These are phyloP conservation scores for Mus minutoides DNA, from an alignment of 2,797 vertebrate genomes.

Conservation along the genomic window DNA sequence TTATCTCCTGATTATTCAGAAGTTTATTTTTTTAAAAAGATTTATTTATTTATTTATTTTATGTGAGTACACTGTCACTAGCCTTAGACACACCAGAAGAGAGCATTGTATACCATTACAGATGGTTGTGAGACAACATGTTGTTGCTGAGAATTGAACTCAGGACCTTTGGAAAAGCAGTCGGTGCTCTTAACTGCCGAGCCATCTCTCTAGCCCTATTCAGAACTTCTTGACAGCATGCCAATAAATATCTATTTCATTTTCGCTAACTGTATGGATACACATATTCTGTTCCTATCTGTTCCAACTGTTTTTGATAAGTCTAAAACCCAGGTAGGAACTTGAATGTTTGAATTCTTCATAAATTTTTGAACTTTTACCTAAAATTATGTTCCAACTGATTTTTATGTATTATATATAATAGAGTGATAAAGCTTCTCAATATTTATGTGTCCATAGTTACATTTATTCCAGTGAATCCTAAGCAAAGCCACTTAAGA, in stretches of 20 bases:
- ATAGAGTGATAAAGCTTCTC: neutral
- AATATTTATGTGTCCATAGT: neutral
- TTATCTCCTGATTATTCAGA: neutral
- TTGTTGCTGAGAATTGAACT: too few relatives aligned
- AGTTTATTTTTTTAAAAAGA: too few relatives aligned
- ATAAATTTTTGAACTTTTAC: neutral
- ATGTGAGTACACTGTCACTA: too few relatives aligned
- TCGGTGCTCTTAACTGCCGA: too few relatives aligned
- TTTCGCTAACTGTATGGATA: neutral
- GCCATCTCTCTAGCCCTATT: too few relatives aligned
- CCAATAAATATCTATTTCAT: neutral
- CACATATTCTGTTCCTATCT: neutral
- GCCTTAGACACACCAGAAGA: too few relatives aligned
- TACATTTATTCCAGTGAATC: constrained; percentile 26
- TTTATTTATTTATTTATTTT: too few relatives aligned
- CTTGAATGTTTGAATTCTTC: neutral
- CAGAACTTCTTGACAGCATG: neutral
- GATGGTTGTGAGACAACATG: too few relatives aligned
- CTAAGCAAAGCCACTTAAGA: neutral
- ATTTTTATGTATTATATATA: neutral
- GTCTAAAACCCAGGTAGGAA: neutral
- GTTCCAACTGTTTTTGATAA: neutral
- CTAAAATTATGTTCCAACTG: neutral
- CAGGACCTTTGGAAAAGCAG: too few relatives aligned
- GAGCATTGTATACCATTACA: too few relatives aligned